Conservation (phyloP, 37 sponge, comb jelly and placozoan species). For the Bolinopsis microptera region DNA sequence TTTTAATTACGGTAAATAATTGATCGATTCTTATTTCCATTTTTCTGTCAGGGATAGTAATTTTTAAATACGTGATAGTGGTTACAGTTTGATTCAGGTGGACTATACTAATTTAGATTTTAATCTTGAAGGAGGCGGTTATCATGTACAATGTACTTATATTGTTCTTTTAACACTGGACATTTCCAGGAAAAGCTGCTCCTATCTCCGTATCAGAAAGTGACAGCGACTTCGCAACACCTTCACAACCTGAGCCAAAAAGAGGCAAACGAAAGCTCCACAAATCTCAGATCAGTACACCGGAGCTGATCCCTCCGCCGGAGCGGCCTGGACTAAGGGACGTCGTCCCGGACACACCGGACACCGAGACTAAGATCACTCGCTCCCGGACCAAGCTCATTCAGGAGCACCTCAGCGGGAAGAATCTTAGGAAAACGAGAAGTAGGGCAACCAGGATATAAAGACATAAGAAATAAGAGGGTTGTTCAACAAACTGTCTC, state of each 20-base stretch:
- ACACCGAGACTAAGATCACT: constrained; percentile 20
- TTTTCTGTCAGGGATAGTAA: no score
- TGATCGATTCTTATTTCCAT: no score
- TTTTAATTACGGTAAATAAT: background rate
- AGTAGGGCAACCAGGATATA: background rate
- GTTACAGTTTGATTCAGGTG: no score
- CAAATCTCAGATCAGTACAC: constrained; percentile 33
- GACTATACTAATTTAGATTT: no score
- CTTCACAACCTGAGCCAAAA: background rate
- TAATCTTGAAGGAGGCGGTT: no score
- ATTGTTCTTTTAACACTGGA: no score
- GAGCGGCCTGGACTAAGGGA: constrained; percentile 41
- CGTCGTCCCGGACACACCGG: constrained; percentile 2
- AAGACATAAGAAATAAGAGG: background rate
- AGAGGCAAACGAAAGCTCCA: constrained; percentile 25
- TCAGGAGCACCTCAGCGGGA: constrained; percentile 19
- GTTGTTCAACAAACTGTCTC: no score
- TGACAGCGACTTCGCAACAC: constrained; percentile 48
- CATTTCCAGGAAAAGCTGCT: background rate
- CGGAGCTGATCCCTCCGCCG: constrained; percentile 22
- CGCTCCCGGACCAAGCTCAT: constrained; percentile 8
- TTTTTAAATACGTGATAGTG: no score
- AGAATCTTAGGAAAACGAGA: background rate
- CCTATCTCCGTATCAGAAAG: background rate
- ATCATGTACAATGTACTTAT: no score